Evolutionary conservation across 2,888 invertebrate genomes (phyloP).

Genomic region (Lasioglossum marginatum): DNA sequence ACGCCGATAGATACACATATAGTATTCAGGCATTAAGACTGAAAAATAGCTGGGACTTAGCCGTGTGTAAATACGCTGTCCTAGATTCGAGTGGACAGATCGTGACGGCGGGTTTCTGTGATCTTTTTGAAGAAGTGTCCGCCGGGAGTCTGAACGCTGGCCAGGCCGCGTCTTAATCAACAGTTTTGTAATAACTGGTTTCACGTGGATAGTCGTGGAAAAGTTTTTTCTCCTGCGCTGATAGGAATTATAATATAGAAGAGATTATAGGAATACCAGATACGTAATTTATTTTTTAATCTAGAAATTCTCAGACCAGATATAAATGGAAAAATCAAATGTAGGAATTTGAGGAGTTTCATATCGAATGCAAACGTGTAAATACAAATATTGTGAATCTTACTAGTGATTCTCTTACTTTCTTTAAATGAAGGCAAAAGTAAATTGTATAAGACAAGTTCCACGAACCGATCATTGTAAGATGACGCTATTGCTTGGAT

Average conservation of each 20-base stretch:
- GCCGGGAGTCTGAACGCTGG: background rate
- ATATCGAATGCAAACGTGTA: too few relatives aligned
- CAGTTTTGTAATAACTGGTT: slow-evolving; percentile 10
- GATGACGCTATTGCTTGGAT: background rate
- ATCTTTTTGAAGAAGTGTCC: background rate
- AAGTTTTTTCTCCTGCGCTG: background rate
- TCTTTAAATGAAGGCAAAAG: too few relatives aligned
- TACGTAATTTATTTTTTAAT: background rate
- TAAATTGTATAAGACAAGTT: too few relatives aligned
- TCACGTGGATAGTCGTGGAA: background rate
- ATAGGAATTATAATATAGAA: background rate
- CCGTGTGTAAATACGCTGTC: slow-evolving; percentile 22
- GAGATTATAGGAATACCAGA: background rate
- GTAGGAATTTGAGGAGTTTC: background rate
- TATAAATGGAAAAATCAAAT: too few relatives aligned
- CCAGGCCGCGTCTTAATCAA: background rate
- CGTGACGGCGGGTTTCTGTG: background rate
- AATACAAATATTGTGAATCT: too few relatives aligned
- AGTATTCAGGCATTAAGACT: slow-evolving; percentile 18
- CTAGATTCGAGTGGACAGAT: slow-evolving; percentile 31
- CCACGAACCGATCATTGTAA: background rate
- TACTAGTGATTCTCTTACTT: too few relatives aligned
- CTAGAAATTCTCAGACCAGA: background rate
- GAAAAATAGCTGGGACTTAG: slow-evolving; percentile 31
- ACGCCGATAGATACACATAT: slow-evolving; percentile 21